Evolutionary conservation across 1,140 invertebrate species (phyloP).

Genomic region (Babylonia areolata): DNA sequence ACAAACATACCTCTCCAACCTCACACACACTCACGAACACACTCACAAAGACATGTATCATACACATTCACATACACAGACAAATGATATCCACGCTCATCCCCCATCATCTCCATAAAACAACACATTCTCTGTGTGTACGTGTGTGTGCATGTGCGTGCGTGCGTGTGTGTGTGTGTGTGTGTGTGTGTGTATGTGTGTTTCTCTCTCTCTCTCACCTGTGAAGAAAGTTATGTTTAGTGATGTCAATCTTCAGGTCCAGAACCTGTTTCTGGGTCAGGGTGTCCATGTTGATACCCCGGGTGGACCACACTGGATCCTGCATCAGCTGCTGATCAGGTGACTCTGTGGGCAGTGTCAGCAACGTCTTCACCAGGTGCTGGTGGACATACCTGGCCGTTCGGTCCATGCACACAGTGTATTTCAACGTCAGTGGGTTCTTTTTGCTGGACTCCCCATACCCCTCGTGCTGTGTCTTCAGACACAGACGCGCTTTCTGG

Average conservation of each 20-base stretch:
- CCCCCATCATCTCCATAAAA: no score
- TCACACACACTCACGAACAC: no score
- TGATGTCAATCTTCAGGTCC: slow-evolving; percentile 84
- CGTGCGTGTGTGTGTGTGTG: no score
- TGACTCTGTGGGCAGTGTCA: slow-evolving; percentile 62
- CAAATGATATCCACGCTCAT: no score
- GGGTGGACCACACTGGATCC: slow-evolving; percentile 91
- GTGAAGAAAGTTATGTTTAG: slow-evolving; percentile 69
- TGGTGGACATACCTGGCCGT: slow-evolving; percentile 58
- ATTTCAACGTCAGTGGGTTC: slow-evolving; percentile 52
- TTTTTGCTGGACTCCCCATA: slow-evolving; percentile 33
- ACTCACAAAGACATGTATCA: no score
- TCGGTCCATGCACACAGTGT: slow-evolving; percentile 60
- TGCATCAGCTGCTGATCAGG: slow-evolving; percentile 85
- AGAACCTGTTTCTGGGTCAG: slow-evolving; percentile 82
- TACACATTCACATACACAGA: no score
- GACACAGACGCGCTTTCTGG: slow-evolving; percentile 53
- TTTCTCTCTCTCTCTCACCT: no score
- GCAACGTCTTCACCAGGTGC: slow-evolving; percentile 51
- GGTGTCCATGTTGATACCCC: slow-evolving; percentile 85
- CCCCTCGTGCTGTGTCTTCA: slow-evolving; percentile 50
- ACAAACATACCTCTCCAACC: no score
- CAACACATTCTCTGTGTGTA: no score
- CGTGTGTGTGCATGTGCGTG: no score
- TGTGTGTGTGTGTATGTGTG: no score